phyloP scores from a whole-genome alignment of 2,797 vertebrate genomes.

The Trachurus trachurus region DNA sequence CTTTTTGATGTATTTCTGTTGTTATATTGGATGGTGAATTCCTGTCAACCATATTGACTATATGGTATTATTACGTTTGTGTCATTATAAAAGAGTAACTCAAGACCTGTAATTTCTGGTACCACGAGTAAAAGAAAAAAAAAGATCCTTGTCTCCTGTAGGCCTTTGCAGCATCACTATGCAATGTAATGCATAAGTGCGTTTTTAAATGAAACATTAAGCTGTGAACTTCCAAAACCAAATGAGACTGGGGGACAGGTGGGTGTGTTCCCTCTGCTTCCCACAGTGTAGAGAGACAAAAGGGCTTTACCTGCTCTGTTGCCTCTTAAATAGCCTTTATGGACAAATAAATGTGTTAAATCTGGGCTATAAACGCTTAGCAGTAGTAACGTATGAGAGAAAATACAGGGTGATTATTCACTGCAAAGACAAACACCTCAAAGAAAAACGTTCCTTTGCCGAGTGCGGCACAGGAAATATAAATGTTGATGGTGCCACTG shows the following conservation, averaged over 20 bases:
- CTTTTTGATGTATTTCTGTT: too few species aligned
- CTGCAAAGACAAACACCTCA: constrained; percentile 59
- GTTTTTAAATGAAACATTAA: neutral
- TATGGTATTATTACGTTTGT: too few species aligned
- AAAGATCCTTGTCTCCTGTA: neutral
- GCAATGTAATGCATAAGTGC: neutral
- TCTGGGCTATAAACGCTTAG: constrained; percentile 71
- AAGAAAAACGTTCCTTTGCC: constrained; percentile 66
- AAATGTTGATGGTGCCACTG: constrained; percentile 57
- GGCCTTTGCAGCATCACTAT: neutral
- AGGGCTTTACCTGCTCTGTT: constrained; percentile 39
- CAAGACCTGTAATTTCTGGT: neutral
- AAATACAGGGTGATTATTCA: constrained; percentile 66
- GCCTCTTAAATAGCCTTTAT: constrained; percentile 69
- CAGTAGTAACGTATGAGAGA: constrained; percentile 36
- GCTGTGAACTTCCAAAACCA: neutral
- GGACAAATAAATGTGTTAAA: constrained; percentile 63
- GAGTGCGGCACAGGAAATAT: constrained; percentile 63
- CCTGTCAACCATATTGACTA: too few species aligned
- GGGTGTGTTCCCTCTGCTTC: constrained; percentile 7
- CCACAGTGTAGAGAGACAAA: constrained; percentile 13
- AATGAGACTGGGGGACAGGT: neutral
- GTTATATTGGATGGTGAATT: too few species aligned
- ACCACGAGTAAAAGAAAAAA: neutral
- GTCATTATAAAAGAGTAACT: neutral